Evolutionary conservation across 2,888 invertebrate species (phyloP), one percentile per base, ranked within the genome.

Genomic region (Drosophila setosimentum): DNA sequence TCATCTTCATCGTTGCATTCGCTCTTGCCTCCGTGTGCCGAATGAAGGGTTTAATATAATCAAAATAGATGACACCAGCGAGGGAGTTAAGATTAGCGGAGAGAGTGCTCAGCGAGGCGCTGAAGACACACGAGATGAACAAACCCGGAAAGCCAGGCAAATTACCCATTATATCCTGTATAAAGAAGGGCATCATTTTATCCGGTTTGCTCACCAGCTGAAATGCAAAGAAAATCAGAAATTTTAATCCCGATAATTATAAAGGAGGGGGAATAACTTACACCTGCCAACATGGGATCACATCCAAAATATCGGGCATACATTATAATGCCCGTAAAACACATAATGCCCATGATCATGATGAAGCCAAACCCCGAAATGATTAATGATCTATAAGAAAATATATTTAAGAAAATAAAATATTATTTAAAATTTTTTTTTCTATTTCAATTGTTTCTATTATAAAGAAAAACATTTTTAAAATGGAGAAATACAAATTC

Each of bases 51-150:
- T 93, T 93, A 1, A 95, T 92, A 68, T 95, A 95, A 78, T 95
- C 95, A 73, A 94, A 94, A 80, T 94, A 95, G 5, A 95, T 91
- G 1, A 94, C 94, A 0, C 94, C 95, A 8, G 95, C 93, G 48
- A 94, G 78, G 1, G 94, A 94, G 79, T 95, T 95, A 4, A 95
- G 89, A 49, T 91, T 93, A 5, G 94, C 94, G 8, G 95, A 95
- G 92, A 95, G 93, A 1, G 95, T 94, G 71, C 95, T 94, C 27
- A 95, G 91, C 8, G 95, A 94, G 3, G 95, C 95, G 80, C 95
- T 94, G 79, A 95, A 95, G 3, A 95, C 93, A 51, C 95, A 94
- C 2, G 95, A 94, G 1, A 95, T 94, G 79, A 95, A 95, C 8
- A 95, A 78, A 0, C 95, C 95, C 0, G 95, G 94, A 80, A 95